Evolutionary conservation across 2,113 vertebrate genomes (phyloP).

Genomic region (Semnornis frantzii): DNA sequence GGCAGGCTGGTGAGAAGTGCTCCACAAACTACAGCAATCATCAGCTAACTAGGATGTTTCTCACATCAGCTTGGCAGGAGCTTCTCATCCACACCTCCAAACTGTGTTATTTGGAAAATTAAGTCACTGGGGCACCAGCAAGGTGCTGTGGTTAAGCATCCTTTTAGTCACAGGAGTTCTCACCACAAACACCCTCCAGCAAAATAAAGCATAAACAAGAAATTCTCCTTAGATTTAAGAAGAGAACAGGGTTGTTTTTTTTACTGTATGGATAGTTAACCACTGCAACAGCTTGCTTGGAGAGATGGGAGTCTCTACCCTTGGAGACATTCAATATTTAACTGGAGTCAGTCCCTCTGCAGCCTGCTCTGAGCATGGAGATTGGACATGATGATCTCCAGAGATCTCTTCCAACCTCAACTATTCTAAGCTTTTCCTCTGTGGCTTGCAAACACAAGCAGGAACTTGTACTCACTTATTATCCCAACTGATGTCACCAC

Average conservation of each 20-base stretch:
- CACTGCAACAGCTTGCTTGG: neutral
- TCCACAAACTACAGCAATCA: neutral
- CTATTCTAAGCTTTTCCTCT: neutral
- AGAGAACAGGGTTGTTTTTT: neutral
- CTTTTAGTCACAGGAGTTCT: neutral
- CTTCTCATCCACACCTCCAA: neutral
- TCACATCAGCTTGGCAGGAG: neutral
- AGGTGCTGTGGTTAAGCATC: neutral
- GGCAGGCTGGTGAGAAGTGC: neutral
- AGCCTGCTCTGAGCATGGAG: neutral
- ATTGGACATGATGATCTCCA: neutral
- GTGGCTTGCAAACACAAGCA: neutral
- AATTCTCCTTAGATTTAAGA: neutral
- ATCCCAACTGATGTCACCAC: neutral
- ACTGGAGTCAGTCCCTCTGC: neutral
- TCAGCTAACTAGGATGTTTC: neutral
- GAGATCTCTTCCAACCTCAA: neutral
- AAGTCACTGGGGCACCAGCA: neutral
- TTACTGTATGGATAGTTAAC: neutral
- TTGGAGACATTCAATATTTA: neutral
- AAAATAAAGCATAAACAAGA: neutral
- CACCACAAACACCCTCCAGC: accelerated
- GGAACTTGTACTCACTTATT: neutral
- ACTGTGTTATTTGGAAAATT: neutral
- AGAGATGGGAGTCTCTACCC: neutral